Percentiles rank a stretch among this genome's conserved stretches.
These are phyloP conservation scores for Salarias fasciatus DNA, from an alignment of 2,797 vertebrate species.

Conservation along the genomic window DNA sequence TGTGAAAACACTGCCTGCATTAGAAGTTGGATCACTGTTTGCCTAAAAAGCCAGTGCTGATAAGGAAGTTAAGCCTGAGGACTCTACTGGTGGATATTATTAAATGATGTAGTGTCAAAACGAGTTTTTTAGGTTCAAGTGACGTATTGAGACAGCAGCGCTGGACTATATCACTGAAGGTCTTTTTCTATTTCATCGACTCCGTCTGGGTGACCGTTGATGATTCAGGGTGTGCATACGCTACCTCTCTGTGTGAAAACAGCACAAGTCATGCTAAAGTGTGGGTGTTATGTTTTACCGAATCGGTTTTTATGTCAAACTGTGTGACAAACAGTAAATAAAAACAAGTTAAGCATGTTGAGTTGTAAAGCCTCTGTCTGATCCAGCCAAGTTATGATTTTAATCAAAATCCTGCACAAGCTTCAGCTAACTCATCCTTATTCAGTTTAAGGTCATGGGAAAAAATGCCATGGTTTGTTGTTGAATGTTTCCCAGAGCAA, in stretches of 20 bases:
- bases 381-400: background rate
- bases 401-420: no score
- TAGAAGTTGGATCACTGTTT: background rate
- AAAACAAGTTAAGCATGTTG: slow-evolving; percentile 33
- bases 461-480: no score
- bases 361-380: no score
- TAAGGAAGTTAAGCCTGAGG: background rate
- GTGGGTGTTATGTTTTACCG: slow-evolving; percentile 43
- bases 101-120: background rate
- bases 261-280: slow-evolving; percentile 36
- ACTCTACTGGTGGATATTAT: background rate
- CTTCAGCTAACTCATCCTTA: no score
- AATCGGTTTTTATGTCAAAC: slow-evolving; percentile 17
- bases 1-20: background rate
- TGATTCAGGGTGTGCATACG: slow-evolving; percentile 20
- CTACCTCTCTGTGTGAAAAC: slow-evolving; percentile 60
- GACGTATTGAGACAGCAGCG: background rate
- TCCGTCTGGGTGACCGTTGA: slow-evolving; percentile 7
- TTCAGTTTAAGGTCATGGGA: no score
- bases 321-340: background rate
- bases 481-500: background rate
- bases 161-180: background rate
- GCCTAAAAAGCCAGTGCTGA: background rate
- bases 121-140: background rate
- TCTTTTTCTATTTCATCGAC: slow-evolving; percentile 12